Evolutionary conservation across 2,888 invertebrate species (phyloP), one percentile per base, ranked within the genome.

Genomic region (Chalcis sispes): DNA sequence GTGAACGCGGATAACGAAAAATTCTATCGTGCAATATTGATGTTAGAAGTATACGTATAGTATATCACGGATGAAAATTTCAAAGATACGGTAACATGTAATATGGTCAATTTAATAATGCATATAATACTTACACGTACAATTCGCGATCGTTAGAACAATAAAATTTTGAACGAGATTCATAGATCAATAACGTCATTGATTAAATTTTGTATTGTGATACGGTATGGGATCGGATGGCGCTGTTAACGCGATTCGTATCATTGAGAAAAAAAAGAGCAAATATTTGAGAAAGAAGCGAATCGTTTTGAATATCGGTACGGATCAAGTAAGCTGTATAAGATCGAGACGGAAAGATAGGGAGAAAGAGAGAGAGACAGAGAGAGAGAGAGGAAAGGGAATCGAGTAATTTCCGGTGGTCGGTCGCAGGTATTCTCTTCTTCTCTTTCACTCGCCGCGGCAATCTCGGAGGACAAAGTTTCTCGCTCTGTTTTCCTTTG

Each of bases 401-500:
- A 69, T 58, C 59, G 48, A 69, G 32, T 69, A 59, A 58, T 59
- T 48, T 58, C 48, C 58, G 69, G 46, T 50, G 64, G 64, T 48
- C 48, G 58, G 58, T 59, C 50, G 50, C 13, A 50, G 65, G 23
- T 50, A 23, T 65, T 36, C 29, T 4, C 46, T 4, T 36, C 36
- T 10, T 36, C 36, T 36, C 36, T 36, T 36, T 36, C 36, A 7
- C 42, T 13, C 42, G 42, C 15, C 42, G 8, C 20, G 32, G 7
- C 23, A 52, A 32, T 69, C 69, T 40, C 25, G 25, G 3, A 70
- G 52, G 70, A 61, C 52, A 59, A 70, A 61, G 61, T 70, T 59
- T 70, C 61, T 61, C 50, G 50, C 58, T 59, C 61, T 70, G 64
- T 72, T 72, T 72, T 72, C 56, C 72, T 64, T 72, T 72, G 62